Evolutionary conservation across 1,140 invertebrate species (phyloP), one percentile per base, ranked within the genome.

Genomic region (Neodiprion pinetum): DNA sequence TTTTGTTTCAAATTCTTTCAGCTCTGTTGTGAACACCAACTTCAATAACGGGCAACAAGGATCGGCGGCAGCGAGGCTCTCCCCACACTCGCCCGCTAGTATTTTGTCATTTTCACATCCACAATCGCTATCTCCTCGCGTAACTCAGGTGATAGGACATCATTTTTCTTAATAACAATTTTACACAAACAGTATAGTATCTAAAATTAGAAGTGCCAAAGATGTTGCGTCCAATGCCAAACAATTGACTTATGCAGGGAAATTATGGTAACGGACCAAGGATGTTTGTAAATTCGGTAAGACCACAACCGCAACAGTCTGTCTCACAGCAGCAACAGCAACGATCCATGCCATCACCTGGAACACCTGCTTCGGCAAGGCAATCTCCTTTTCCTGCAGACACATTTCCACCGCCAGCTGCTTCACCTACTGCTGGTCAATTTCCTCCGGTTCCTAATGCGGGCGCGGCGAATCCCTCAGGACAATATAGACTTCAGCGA

Each of bases 401-500:
- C 80, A 85, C 88, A 28, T 92, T 92, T 79, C 89, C 89, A 40
- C 87, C 89, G 21, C 78, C 77, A 72, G 87, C 88, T 9, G 87
- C 88, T 47, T 90, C 85, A 47, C 88, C 85, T 23, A 88, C 87
- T 53, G 84, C 84, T 77, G 85, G 82, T 83, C 84, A 88, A 82
- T 90, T 89, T 82, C 86, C 90, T 82, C 87, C 89, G 40, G 89
- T 91, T 67, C 89, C 91, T 47, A 91, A 90, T 75, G 84, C 89
- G 67, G 84, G 82, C 69, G 81, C 85, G 83, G 81, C 90, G 83
- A 88, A 90, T 84, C 82, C 90, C 83, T 85, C 90, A 80, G 84
- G 83, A 67, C 91, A 91, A 80, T 88, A 91, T 84, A 88, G 92
- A 75, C 83, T 93, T 75, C 92, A 93, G 81, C 90, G 92, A 69